Conservation (phyloP, 2,888 invertebrate genomes). For the Xestia sexstrigata region DNA sequence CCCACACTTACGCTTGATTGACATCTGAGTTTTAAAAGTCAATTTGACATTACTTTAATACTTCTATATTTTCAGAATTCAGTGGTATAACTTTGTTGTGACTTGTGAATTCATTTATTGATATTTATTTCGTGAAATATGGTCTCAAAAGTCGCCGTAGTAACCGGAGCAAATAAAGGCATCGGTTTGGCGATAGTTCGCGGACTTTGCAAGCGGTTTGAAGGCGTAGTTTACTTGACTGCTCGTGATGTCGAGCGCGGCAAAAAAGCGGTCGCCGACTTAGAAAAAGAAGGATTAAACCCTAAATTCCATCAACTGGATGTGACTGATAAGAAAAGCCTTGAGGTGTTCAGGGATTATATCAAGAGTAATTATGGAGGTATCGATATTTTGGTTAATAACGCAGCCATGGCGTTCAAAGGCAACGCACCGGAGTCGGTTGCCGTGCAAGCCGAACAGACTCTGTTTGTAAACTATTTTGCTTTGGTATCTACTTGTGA, state of each 20-base stretch:
- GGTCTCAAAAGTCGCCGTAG: constrained; percentile 85
- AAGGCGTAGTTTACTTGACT: constrained; percentile 93
- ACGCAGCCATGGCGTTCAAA: constrained; percentile 94
- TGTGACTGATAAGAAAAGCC: constrained; percentile 91
- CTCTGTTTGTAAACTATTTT: constrained; percentile 93
- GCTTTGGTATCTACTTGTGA: constrained; percentile 92
- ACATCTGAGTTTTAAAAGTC: not conserved
- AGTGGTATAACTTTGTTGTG: no score
- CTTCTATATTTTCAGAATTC: no score
- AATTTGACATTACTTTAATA: no score
- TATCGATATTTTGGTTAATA: constrained; percentile 94
- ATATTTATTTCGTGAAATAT: constrained; percentile 63
- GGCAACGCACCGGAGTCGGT: constrained; percentile 91
- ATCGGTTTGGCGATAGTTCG: constrained; percentile 93
- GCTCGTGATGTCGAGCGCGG: constrained; percentile 92
- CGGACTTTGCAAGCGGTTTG: constrained; percentile 92
- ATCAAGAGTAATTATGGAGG: constrained; percentile 92
- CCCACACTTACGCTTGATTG: not conserved
- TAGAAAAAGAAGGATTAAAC: constrained; percentile 90
- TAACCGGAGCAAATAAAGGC: constrained; percentile 94
- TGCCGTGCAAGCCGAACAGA: constrained; percentile 92
- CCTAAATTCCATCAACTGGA: constrained; percentile 93
- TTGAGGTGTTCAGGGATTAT: constrained; percentile 90
- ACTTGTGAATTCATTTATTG: no score
- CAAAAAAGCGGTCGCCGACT: constrained; percentile 89